Evolutionary conservation across 2,888 invertebrate genomes (phyloP).

Genomic region (Neoaliturus tenellus): DNA sequence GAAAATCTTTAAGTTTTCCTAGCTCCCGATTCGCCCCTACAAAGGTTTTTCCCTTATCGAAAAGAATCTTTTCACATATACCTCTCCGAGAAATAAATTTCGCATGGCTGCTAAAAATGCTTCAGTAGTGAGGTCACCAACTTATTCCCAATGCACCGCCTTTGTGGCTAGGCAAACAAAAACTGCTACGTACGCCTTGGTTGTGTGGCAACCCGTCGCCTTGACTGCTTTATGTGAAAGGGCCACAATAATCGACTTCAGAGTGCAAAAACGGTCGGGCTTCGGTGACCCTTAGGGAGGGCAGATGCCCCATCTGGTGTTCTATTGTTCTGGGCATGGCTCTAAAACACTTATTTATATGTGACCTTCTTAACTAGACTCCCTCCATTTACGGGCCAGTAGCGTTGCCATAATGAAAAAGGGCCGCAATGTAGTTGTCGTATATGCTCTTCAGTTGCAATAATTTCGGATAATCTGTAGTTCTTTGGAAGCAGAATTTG

Average conservation of each 20-base stretch:
- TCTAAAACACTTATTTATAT: conserved; percentile 59
- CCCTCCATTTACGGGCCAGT: conserved; percentile 50
- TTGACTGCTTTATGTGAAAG: conserved; percentile 63
- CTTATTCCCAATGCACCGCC: conserved; percentile 69
- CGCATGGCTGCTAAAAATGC: conserved; percentile 68
- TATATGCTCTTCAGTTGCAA: not conserved
- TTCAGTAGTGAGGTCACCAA: conserved; percentile 67
- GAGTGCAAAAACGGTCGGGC: conserved; percentile 64
- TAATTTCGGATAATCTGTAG: not conserved
- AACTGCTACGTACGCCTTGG: conserved; percentile 66
- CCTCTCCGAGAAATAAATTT: conserved; percentile 68
- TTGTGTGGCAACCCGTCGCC: conserved; percentile 59
- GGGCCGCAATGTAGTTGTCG: conserved; percentile 35
- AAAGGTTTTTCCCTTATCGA: conserved; percentile 70
- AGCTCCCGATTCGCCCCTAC: conserved; percentile 66
- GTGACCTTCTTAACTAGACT: conserved; percentile 27
- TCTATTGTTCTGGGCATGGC: conserved; percentile 55
- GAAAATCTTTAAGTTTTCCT: conserved; percentile 20
- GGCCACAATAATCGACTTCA: conserved; percentile 65
- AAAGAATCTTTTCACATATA: conserved; percentile 65
- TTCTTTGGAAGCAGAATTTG: conserved; percentile 37
- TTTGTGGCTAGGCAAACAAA: conserved; percentile 67
- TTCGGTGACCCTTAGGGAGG: conserved; percentile 62
- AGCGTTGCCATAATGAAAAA: conserved; percentile 31
- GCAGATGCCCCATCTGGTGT: conserved; percentile 68